phyloP scores from a whole-genome alignment of 2,888 invertebrate species.

The Cacoxenus indagator region DNA sequence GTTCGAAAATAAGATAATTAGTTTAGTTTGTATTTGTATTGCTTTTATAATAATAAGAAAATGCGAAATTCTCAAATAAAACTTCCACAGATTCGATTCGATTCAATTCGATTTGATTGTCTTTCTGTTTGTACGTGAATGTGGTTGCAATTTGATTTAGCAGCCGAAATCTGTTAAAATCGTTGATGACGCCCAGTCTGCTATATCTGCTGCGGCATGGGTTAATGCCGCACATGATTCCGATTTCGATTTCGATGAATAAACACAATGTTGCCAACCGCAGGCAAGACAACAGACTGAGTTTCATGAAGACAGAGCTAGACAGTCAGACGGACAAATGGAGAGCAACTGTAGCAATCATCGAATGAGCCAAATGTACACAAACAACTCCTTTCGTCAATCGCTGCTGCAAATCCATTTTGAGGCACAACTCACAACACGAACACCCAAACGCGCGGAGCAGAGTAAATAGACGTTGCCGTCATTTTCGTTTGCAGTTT shows the following conservation, averaged over 20 bases:
- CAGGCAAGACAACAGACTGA: background rate
- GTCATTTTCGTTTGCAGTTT: constrained; percentile 46
- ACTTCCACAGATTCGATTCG: background rate
- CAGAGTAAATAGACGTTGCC: constrained; percentile 34
- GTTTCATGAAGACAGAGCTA: background rate
- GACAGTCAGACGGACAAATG: background rate
- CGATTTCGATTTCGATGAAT: constrained; percentile 8
- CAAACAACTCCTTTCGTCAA: constrained; percentile 17
- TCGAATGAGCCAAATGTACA: background rate
- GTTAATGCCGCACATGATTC: background rate
- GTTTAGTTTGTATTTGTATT: background rate
- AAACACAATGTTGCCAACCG: constrained; percentile 2
- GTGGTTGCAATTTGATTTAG: background rate
- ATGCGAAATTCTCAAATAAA: background rate
- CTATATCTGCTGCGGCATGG: background rate
- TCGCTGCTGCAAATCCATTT: constrained; percentile 4
- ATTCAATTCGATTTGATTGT: constrained; percentile 24
- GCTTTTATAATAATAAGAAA: background rate
- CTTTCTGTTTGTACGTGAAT: background rate
- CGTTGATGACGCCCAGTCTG: background rate
- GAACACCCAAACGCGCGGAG: constrained; percentile 7
- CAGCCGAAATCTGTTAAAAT: background rate
- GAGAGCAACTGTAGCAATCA: background rate
- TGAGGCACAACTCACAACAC: background rate
- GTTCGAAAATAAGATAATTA: background rate